These are phyloP conservation scores for Lithobates sylvaticus DNA, from an alignment of 2,797 vertebrate species.

Conservation along the genomic window DNA sequence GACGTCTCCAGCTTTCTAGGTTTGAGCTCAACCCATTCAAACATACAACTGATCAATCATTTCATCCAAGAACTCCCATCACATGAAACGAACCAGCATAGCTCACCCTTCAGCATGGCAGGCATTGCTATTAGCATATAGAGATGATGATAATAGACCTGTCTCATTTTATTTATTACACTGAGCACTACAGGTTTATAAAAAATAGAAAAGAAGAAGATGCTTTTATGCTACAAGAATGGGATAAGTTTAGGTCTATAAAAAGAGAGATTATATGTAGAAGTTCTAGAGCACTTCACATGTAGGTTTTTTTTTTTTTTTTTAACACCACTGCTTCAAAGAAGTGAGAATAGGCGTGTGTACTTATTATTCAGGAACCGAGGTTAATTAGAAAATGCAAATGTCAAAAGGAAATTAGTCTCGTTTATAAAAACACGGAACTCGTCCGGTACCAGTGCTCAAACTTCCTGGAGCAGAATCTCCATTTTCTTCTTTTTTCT, in stretches of 20 bases:
- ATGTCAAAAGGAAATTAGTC: neutral
- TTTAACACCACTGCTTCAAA: neutral
- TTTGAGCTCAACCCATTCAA: neutral
- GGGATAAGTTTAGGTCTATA: neutral
- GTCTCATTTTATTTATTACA: conserved; percentile 39
- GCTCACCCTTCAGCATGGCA: neutral
- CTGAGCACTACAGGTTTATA: neutral
- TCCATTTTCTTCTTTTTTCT: too few species aligned
- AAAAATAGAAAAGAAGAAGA: too few species aligned
- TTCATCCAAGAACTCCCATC: neutral
- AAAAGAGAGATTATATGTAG: neutral
- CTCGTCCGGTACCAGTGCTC: neutral
- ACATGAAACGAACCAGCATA: neutral
- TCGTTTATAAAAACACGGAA: neutral
- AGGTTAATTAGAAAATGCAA: neutral
- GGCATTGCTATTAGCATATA: conserved; percentile 31
- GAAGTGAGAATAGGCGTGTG: neutral
- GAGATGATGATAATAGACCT: conserved; percentile 43
- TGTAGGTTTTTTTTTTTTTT: neutral
- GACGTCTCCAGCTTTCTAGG: neutral
- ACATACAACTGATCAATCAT: neutral
- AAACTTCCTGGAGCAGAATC: neutral
- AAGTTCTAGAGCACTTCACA: neutral
- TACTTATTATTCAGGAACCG: neutral
- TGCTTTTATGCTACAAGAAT: neutral